phyloP scores from a whole-genome alignment of 1,140 invertebrate genomes.

The Drosophila saltans region DNA sequence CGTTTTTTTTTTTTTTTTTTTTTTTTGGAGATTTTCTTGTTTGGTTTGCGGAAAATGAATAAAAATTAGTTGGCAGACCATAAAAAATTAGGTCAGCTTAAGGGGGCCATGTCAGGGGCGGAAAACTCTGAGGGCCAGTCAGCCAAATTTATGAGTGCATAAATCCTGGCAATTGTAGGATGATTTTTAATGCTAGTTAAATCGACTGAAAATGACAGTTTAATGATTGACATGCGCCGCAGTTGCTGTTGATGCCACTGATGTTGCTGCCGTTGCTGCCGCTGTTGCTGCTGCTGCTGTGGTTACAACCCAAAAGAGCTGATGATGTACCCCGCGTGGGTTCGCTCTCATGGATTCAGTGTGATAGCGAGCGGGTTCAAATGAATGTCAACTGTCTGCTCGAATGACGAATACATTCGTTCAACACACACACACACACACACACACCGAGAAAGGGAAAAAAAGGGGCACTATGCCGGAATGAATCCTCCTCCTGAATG shows the following conservation, averaged over 20 bases:
- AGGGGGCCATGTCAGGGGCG: background rate
- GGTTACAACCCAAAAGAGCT: conserved; percentile 48
- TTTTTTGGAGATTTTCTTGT: conserved; percentile 54
- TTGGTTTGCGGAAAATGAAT: conserved; percentile 71
- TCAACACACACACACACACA: conserved; percentile 20
- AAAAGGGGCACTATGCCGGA: conserved; percentile 72
- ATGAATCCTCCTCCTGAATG: conserved; percentile 49
- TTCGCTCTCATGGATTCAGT: conserved; percentile 14
- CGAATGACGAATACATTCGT: conserved; percentile 80
- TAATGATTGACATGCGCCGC: conserved; percentile 78
- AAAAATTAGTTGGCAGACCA: conserved; percentile 77
- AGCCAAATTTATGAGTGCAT: conserved; percentile 77
- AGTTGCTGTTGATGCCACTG: conserved; percentile 34
- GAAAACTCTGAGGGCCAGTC: conserved; percentile 42
- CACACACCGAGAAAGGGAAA: background rate
- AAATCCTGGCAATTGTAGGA: conserved; percentile 77
- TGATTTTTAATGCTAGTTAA: conserved; percentile 82
- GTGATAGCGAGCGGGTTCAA: conserved; percentile 64
- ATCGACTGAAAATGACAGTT: conserved; percentile 82
- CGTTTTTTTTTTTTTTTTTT: too few species aligned
- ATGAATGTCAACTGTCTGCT: conserved; percentile 77
- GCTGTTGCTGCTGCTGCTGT: conserved; percentile 17
- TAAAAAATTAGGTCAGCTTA: conserved; percentile 79
- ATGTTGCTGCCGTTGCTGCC: background rate
- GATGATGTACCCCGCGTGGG: conserved; percentile 41